Evolutionary conservation across 2,888 invertebrate genomes (phyloP).

Genomic region (Clanis bilineata): DNA sequence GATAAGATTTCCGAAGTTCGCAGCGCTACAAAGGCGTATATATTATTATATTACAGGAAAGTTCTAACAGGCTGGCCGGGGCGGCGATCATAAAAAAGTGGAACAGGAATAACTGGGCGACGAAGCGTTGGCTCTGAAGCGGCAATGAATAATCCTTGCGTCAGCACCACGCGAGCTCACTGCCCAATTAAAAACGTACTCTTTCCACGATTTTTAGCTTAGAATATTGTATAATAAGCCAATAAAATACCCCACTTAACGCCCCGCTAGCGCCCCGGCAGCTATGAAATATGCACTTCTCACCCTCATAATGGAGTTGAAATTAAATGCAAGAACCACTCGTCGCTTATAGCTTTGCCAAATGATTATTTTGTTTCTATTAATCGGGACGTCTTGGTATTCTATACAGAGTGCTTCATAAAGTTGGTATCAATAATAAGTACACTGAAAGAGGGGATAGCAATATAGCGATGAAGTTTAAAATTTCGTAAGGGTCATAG

Average conservation of each 20-base stretch:
- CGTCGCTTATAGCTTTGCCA: constrained; percentile 40
- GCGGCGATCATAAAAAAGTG: constrained; percentile 55
- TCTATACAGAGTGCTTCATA: too few relatives aligned
- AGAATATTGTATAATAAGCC: constrained; percentile 83
- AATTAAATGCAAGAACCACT: constrained; percentile 72
- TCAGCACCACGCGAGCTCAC: constrained; percentile 76
- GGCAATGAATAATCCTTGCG: constrained; percentile 79
- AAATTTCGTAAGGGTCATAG: too few relatives aligned
- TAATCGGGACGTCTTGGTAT: not conserved
- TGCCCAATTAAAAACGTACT: constrained; percentile 82
- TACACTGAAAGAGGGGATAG: too few relatives aligned
- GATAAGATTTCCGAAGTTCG: constrained; percentile 3
- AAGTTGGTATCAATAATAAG: too few relatives aligned
- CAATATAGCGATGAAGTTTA: too few relatives aligned
- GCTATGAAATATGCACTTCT: constrained; percentile 78
- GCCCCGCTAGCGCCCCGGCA: constrained; percentile 63
- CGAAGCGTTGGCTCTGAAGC: constrained; percentile 71
- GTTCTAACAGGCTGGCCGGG: constrained; percentile 43
- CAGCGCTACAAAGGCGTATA: constrained; percentile 18
- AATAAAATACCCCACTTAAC: constrained; percentile 81
- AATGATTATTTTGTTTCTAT: constrained; percentile 24
- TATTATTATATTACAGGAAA: constrained; percentile 30
- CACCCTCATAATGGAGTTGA: constrained; percentile 72
- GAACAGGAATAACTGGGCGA: constrained; percentile 58
- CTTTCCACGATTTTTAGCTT: constrained; percentile 82